Base-by-base conservation (phyloP, 2,888 invertebrate species). In the Sarcophaga variegata region DNA sequence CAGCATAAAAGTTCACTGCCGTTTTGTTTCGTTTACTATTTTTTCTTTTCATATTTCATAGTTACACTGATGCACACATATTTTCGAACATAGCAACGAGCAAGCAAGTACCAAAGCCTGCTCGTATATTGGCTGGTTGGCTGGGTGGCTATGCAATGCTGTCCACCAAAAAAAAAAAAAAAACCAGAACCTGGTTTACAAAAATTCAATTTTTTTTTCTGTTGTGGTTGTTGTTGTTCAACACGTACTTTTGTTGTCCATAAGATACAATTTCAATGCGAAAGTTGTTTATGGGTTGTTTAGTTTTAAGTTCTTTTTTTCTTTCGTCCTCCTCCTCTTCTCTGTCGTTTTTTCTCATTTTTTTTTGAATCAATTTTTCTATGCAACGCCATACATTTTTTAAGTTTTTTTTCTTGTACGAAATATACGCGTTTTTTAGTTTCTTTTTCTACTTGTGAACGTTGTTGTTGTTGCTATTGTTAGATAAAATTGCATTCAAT, bases 231-330 rank as follows among this genome's bases (percentile, higher is more conserved):
- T 87, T 78, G 62, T 70, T 69, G 81, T 71, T 80, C 49, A 69
- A 71, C 76, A 86, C 87, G 89, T 88, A 74, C 70, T 77, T 85
- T 82, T 85, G 12, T 54, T 54, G 88, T 86, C 88, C 86, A 81
- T 70, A 79, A 88, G 88, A 88, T 88, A 88, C 84, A 88, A 85
- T 88, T 88, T 86, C 83, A 86, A 86, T 86, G 88, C 88, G 88
- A 88, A 88, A 85, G 80, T 88, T 85, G 85, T 83, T 88, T 80
- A 63, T 81, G 79, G 62, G 0, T 82, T 85, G 78, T 85, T 83
- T 74, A 80, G 70, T 72, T 71, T 63, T 45, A 25, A 37, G 14
- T 54, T 49, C 71, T 71, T 49, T 27, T 69, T 54, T 45, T 27
- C 62, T 69, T 10, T 66, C 37, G 62, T 74, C 17, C 27, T 22